Evolutionary conservation across 1,140 invertebrate genomes (phyloP).

Genomic region (Drosophila azteca): DNA sequence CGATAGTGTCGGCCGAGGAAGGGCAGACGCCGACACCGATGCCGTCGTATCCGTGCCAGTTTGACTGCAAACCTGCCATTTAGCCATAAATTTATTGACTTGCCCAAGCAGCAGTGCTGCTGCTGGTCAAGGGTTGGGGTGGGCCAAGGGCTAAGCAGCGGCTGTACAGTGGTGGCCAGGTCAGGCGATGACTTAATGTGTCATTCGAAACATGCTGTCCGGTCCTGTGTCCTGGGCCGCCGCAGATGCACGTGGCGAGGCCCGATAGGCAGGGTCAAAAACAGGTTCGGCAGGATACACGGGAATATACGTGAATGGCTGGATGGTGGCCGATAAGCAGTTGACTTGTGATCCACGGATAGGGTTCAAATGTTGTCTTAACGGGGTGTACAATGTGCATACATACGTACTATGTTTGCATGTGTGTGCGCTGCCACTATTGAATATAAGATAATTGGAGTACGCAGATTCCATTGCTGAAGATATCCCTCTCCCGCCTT

Average conservation of each 20-base stretch:
- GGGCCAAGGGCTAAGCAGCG: no score
- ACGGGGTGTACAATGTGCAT: no score
- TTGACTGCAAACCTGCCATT: slow-evolving; percentile 30
- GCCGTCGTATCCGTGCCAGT: slow-evolving; percentile 1
- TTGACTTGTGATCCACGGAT: no score
- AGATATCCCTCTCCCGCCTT: no score
- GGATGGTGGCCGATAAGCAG: slow-evolving; percentile 4
- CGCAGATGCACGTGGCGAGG: slow-evolving; percentile 23
- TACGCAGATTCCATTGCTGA: no score
- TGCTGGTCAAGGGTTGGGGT: not conserved
- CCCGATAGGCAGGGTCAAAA: slow-evolving; percentile 4
- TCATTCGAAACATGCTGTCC: slow-evolving; percentile 28
- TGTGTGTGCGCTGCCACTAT: no score
- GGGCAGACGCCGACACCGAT: slow-evolving; percentile 11
- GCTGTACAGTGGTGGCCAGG: not conserved
- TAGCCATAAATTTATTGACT: slow-evolving; percentile 33
- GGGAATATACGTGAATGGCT: not conserved
- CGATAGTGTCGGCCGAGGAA: slow-evolving; percentile 35
- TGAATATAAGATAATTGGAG: no score
- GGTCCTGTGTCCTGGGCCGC: not conserved
- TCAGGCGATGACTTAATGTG: slow-evolving; percentile 24
- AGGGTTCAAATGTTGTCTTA: no score
- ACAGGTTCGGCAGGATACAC: not conserved
- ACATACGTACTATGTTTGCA: no score
- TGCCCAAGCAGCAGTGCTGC: not conserved